Base-by-base conservation (phyloP, 2,797 vertebrate genomes). In the Oryzias sinensis region DNA sequence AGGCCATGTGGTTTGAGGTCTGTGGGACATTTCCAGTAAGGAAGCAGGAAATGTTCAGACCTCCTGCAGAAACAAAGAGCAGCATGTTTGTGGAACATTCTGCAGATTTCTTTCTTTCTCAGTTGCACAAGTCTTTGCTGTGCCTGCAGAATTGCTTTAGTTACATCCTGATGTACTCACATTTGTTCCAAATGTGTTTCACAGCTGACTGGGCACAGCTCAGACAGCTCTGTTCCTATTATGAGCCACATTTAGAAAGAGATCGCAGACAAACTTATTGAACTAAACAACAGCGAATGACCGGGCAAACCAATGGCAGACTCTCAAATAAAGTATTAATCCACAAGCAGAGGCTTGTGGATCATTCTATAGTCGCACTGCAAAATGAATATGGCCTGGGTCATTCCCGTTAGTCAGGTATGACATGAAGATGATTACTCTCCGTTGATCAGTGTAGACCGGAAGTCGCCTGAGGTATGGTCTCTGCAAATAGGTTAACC, bases 61-160 rank as follows among this genome's bases (percentile, higher is more conserved):
- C 56, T 53, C 56, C 50, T 43, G 50, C 4, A 11, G 20, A 24
- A n/a, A 49, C 18, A 24, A 53, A 53, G 14, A 15, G 6, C 49
- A 14, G 17, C n/a, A 0, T 33, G 51, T 24, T 59, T 44, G 6
- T 65, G 40, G 62, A 24, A 58, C 40, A 58, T 22, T 1, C 3
- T 29, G 55, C 42, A 50, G 22, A 50, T 56, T 6, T 25, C 1
- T 52, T 42, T 47, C 14, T 40, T 20, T 33, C 22, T 64, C 29
- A 25, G 54, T 25, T 50, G 14, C 22, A 51, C 45, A 48, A 33
- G 7, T 22, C 11, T 53, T 48, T 58, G 29, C 43, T 51, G 8
- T 25, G 43, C 55, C 56, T 53, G 0, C 55, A 53, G 40, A 58
- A 1, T 0, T 14, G 2, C 1, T 0, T 17, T 25, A 43, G 9